Conservation (phyloP, 2,888 invertebrate species). For the Punctoribates punctum region DNA sequence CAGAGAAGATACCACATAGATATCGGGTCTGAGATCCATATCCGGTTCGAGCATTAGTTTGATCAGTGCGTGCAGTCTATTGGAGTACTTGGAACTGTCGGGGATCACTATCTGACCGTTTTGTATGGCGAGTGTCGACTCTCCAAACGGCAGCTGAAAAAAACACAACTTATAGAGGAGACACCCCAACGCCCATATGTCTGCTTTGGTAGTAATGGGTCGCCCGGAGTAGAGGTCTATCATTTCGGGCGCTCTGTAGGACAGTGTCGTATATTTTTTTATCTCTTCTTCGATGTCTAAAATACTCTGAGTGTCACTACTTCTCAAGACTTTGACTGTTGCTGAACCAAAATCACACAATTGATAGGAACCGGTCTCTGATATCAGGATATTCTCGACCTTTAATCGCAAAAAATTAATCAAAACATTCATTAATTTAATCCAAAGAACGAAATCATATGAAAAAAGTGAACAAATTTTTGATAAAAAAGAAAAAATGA, state of each 20-base stretch:
- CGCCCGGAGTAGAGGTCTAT: conserved; percentile 80
- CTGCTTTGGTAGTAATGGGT: conserved; percentile 77
- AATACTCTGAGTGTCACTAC: conserved; percentile 56
- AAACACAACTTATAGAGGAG: conserved; percentile 83
- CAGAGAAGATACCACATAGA: conserved; percentile 48
- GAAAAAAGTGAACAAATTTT: too few species aligned
- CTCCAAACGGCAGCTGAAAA: conserved; percentile 83
- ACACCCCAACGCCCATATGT: conserved; percentile 88
- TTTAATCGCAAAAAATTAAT: conserved; percentile 51
- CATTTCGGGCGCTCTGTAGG: conserved; percentile 89
- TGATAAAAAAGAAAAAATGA: too few species aligned
- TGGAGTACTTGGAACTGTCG: conserved; percentile 70
- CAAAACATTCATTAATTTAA: too few species aligned
- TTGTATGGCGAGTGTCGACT: conserved; percentile 86
- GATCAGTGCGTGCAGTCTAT: conserved; percentile 68
- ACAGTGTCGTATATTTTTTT: conserved; percentile 73
- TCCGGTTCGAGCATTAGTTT: conserved; percentile 79
- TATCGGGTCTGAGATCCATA: conserved; percentile 75
- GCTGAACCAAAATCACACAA: conserved; percentile 92
- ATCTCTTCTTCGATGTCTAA: conserved; percentile 52
- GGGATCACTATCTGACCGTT: conserved; percentile 82
- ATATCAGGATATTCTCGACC: conserved; percentile 82
- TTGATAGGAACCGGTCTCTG: conserved; percentile 74
- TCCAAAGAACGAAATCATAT: too few species aligned
- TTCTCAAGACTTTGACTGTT: conserved; percentile 63